Base-by-base conservation (phyloP, 2,113 vertebrate species). In the Madoqua kirkii region DNA sequence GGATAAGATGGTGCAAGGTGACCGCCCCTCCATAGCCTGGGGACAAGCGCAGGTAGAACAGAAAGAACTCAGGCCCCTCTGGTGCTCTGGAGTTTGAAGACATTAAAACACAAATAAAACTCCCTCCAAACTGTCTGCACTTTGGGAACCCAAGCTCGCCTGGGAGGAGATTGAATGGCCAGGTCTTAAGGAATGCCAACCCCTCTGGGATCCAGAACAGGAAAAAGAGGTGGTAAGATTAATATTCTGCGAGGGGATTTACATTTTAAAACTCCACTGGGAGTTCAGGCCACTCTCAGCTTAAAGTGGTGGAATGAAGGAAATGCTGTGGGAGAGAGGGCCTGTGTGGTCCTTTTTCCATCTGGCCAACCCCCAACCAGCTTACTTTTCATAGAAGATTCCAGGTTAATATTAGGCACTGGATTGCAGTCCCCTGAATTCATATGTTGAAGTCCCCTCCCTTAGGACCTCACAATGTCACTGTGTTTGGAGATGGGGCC, bases 41-140 rank as follows among this genome's bases (percentile, higher is more conserved):
- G 91, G 97, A 97, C 96, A 98, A 82, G 93, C 6, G 79, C 98
- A 99, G 98, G 98, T 98, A 97, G 96, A 98, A 78, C 40, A 90
- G 87, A 98, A 95, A 93, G 0, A 0, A 29, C 54, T 96, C 95
- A 84, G 90, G 76, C 84, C 97, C 62, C 85, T 93, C 59, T 0
- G 0, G 79, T 36, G 94, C 96, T 33, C 54, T 86, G 62, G 90
- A 94, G 92, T 94, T 91, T 43, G 48, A 98, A 92, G 93, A 96
- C 67, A 10, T 96, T 79, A 98, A 98, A 98, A 96, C 7, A 19
- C 87, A 90, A 84, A 93, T 96, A 83, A 95, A 95, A 98, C 60
- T 50, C 91, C 29, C 86, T 60, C 57, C 64, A 9, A 6, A 7
- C 7, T 3, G 1, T 45, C 43, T 52, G n/a, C 64, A 81, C 90